A percentile compares a stretch with the other conserved stretches of the same genome.
Evolutionary conservation across 2,113 vertebrate genomes (phyloP).

Genomic region (Dasyurus viverrinus): DNA sequence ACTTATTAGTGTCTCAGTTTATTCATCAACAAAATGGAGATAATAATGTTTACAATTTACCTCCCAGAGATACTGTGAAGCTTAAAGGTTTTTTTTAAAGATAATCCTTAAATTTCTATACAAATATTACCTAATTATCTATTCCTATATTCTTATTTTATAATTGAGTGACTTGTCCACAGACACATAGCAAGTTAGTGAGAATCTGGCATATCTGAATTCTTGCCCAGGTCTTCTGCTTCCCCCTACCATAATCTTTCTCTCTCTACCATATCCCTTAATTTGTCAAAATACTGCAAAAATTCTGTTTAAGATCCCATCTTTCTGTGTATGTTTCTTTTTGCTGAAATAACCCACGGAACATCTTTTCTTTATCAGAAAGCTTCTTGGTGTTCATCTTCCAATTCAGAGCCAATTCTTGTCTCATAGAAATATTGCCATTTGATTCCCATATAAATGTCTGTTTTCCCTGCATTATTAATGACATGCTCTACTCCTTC

Average conservation of each 20-base stretch:
- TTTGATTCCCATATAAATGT: conserved; percentile 65
- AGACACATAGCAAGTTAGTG: neutral
- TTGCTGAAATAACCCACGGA: conserved; percentile 12
- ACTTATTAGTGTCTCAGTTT: neutral
- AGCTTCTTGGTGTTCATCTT: conserved; percentile 37
- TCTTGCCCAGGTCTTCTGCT: neutral
- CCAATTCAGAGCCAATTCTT: conserved; percentile 52
- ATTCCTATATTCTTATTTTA: neutral
- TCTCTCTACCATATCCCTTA: fast-evolving
- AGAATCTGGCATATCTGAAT: neutral
- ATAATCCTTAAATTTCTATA: neutral
- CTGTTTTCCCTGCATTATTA: conserved; percentile 61
- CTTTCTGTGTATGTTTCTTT: neutral
- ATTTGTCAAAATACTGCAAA: neutral
- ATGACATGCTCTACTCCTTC: conserved; percentile 41
- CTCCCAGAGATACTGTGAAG: neutral
- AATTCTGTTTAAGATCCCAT: neutral
- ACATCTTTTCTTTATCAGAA: conserved; percentile 45
- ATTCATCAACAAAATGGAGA: neutral
- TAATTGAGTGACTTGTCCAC: neutral
- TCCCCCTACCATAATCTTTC: neutral
- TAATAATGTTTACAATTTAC: neutral
- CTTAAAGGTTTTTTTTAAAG: neutral
- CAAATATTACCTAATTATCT: neutral
- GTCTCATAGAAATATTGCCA: conserved; percentile 66